Conservation (phyloP, 2,113 vertebrate species). For the Zosterops borbonicus region DNA sequence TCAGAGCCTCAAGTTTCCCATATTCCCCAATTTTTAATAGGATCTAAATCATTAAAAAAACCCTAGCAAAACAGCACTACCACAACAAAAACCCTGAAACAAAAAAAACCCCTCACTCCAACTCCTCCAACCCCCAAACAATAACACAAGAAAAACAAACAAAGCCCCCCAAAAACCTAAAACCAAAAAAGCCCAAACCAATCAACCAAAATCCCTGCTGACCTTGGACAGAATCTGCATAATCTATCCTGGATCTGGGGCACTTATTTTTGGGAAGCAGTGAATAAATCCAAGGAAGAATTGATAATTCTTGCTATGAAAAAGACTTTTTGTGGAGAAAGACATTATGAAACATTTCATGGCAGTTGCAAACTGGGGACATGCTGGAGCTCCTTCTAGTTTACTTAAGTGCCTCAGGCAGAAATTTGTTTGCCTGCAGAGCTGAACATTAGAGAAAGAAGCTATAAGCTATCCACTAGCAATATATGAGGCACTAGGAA, state of each 20-base stretch:
- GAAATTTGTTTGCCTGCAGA: not conserved
- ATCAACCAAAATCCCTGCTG: not conserved
- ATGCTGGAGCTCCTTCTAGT: not conserved
- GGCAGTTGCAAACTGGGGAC: not conserved
- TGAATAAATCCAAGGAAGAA: not conserved
- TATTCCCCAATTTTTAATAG: not conserved
- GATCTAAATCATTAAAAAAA: not conserved
- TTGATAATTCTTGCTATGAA: not conserved
- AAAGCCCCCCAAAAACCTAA: not conserved
- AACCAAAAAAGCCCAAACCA: fast-evolving
- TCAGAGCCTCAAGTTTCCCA: not conserved
- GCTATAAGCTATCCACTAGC: not conserved
- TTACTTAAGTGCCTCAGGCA: not conserved
- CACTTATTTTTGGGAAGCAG: not conserved
- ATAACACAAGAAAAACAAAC: not conserved
- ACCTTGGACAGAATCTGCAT: not conserved
- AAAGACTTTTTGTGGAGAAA: not conserved
- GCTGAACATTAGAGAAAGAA: not conserved
- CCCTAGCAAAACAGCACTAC: not conserved
- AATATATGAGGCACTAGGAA: not conserved
- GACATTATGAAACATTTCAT: not conserved
- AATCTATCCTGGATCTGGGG: not conserved
- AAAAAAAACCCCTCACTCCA: fast-evolving
- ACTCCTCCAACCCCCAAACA: fast-evolving
- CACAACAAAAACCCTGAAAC: not conserved